Conservation (phyloP, 2,113 vertebrate species). For the Tachysurus vachellii region DNA sequence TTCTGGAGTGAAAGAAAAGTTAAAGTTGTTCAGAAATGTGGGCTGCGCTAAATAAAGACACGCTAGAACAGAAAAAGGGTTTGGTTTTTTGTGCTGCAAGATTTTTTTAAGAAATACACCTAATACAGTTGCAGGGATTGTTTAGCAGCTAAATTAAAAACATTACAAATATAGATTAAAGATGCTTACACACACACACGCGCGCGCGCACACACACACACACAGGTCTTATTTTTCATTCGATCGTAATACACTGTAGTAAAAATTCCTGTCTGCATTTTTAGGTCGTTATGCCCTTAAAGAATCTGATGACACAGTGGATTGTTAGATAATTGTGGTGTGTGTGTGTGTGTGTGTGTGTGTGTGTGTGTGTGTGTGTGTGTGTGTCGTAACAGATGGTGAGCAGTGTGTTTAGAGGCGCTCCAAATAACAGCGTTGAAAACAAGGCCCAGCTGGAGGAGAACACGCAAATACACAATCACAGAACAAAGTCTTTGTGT, state of each 20-base stretch:
- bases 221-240: not conserved
- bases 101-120: conserved; percentile 31
- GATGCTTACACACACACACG: not conserved
- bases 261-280: conserved; percentile 1
- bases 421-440: conserved; percentile 46
- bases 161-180: not conserved
- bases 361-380: conserved; percentile 26
- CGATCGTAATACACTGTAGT: not conserved
- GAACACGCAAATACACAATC: conserved; percentile 18
- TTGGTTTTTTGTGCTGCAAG: conserved; percentile 10
- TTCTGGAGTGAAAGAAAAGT: conserved; percentile 44
- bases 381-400: conserved; percentile 47
- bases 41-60: conserved; percentile 8
- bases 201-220: not conserved
- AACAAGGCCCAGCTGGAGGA: conserved; percentile 47
- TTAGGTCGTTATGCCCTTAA: conserved; percentile 41
- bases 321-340: conserved; percentile 19
- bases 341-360: not conserved
- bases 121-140: conserved; percentile 36
- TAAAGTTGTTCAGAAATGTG: conserved; percentile 49
- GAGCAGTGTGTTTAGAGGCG: conserved; percentile 45
- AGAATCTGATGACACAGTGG: conserved; percentile 44
- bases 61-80: not conserved
- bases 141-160: conserved; percentile 20
- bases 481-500: conserved; percentile 34